Evolutionary conservation across 2,888 invertebrate genomes (phyloP).

Genomic region (Stegophylla sp.): DNA sequence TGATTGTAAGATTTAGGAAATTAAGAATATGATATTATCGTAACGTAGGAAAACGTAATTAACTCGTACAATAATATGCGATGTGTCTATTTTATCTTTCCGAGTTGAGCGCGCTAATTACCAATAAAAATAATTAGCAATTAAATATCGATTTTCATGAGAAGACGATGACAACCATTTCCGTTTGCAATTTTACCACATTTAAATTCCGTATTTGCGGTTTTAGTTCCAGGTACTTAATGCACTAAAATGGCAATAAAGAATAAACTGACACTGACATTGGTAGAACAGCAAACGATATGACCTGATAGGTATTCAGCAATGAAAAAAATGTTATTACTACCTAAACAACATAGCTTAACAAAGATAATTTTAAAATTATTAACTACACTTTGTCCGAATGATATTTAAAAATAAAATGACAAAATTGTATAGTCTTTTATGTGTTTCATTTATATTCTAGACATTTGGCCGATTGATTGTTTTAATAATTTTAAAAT

Average conservation of each 20-base stretch:
- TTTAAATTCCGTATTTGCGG: slow-evolving; percentile 21
- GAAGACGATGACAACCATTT: slow-evolving; percentile 17
- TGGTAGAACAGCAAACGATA: neutral
- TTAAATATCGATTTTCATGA: neutral
- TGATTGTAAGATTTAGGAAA: too few relatives aligned
- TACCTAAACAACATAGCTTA: too few relatives aligned
- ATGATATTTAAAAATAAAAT: too few relatives aligned
- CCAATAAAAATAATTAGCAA: neutral
- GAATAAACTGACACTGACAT: neutral
- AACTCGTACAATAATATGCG: too few relatives aligned
- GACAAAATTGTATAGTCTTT: too few relatives aligned
- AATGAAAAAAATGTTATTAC: neutral
- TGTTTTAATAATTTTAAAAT: too few relatives aligned
- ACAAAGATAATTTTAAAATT: too few relatives aligned
- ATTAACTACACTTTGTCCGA: too few relatives aligned
- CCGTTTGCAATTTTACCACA: slow-evolving; percentile 25
- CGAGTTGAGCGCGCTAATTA: neutral
- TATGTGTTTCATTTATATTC: too few relatives aligned
- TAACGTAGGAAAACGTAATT: too few relatives aligned
- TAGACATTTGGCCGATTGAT: too few relatives aligned
- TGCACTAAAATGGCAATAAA: neutral
- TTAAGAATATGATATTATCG: too few relatives aligned
- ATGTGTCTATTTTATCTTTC: neutral
- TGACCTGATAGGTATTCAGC: neutral
- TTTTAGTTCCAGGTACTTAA: neutral